These are phyloP conservation scores for Nasonia vitripennis DNA, from an alignment of 1,140 invertebrate species.

Conservation along the genomic window DNA sequence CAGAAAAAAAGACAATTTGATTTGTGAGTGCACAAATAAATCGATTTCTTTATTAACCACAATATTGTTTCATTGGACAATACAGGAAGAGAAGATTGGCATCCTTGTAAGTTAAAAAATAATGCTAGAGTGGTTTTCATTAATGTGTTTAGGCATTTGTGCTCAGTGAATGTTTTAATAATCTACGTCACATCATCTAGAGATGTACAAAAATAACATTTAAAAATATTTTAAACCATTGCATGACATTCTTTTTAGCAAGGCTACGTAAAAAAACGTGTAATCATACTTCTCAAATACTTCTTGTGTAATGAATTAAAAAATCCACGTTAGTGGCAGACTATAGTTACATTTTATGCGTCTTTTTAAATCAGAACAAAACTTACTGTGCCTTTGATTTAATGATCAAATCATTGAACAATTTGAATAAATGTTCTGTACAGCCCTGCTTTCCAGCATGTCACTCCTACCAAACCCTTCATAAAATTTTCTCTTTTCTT, in stretches of 20 bases:
- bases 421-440: neutral
- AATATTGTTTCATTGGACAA: constrained; percentile 69
- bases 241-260: constrained; percentile 36
- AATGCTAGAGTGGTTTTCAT: constrained; percentile 45
- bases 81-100: constrained; percentile 83
- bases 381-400: neutral
- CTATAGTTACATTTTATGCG: neutral
- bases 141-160: constrained; percentile 30
- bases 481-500: neutral
- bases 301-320: neutral
- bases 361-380: neutral
- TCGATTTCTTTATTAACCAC: constrained; percentile 32
- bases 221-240: constrained; percentile 12
- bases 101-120: constrained; percentile 79
- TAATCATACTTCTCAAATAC: neutral
- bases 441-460: constrained; percentile 29
- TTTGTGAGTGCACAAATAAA: neutral
- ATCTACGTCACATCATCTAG: constrained; percentile 31
- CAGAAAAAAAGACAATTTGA: neutral
- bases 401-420: too few species aligned
- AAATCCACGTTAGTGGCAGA: neutral
- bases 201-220: constrained; percentile 16
- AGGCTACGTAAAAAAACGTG: constrained; percentile 6
- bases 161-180: constrained; percentile 29
- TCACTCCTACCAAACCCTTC: neutral